Percentiles rank a stretch among this genome's conserved stretches.
phyloP scores from a whole-genome alignment of 2,797 vertebrate genomes.

The Falco peregrinus region DNA sequence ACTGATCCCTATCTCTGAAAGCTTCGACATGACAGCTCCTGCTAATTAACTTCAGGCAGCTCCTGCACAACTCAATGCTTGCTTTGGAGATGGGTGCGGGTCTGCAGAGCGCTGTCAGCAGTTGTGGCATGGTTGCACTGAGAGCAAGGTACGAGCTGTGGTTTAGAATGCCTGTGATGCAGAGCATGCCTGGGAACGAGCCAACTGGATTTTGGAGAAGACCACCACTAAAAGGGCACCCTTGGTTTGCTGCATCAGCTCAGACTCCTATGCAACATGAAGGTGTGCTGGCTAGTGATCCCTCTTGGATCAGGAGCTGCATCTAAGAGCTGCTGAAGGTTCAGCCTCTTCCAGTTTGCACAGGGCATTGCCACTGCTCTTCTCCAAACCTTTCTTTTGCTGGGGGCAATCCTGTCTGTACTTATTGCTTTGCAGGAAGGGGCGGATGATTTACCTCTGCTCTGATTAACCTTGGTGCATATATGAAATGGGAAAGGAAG shows the following conservation, averaged over 20 bases:
- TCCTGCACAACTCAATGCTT: not conserved
- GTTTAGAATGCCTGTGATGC: not conserved
- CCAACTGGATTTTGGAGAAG: not conserved
- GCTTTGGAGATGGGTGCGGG: fast-evolving
- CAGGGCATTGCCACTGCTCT: not conserved
- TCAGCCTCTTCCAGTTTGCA: not conserved
- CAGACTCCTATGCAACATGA: fast-evolving
- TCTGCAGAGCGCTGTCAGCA: not conserved
- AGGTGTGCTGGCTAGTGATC: not conserved
- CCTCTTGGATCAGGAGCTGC: not conserved
- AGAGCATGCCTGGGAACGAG: not conserved
- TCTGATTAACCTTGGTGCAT: not conserved
- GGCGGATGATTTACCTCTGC: not conserved
- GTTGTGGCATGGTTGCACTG: not conserved
- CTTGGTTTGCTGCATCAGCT: not conserved
- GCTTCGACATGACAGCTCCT: slow-evolving; percentile 5
- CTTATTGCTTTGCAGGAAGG: not conserved
- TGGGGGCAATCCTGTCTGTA: not conserved
- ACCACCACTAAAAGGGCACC: fast-evolving
- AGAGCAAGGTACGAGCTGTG: not conserved
- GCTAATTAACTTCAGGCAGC: slow-evolving; percentile 34
- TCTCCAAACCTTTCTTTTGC: not conserved
- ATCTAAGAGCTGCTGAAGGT: fast-evolving
- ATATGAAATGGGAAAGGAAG: not conserved
- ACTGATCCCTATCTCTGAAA: not conserved